Conservation (phyloP, 2,888 invertebrate species). For the Morpho achilles region DNA sequence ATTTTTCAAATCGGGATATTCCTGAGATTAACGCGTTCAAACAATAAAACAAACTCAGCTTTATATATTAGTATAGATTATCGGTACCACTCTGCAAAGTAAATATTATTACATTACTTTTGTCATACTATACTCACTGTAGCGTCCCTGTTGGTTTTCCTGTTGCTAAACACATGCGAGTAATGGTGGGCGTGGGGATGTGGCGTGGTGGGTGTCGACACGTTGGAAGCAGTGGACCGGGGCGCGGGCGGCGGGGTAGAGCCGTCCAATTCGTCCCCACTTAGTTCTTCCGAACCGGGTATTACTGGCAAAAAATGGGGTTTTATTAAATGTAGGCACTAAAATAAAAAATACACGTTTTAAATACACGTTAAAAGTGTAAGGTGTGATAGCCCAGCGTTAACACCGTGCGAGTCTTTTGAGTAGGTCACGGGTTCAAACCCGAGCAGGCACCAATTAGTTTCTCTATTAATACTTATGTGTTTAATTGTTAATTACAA, state of each 20-base stretch:
- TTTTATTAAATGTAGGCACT: neutral
- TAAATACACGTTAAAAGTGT: no score
- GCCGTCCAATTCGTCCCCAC: slow-evolving; percentile 86
- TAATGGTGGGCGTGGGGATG: slow-evolving; percentile 46
- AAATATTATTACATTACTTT: neutral
- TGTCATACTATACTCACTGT: slow-evolving; percentile 35
- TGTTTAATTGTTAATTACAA: no score
- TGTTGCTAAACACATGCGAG: slow-evolving; percentile 55
- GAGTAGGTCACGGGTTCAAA: no score
- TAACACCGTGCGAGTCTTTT: no score
- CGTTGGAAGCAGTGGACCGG: slow-evolving; percentile 1
- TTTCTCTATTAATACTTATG: no score
- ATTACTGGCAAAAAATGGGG: slow-evolving; percentile 75
- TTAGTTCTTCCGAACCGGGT: slow-evolving; percentile 89
- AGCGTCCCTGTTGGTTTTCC: slow-evolving; percentile 31
- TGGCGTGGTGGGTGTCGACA: neutral
- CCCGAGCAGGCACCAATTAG: no score
- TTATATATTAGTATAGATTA: no score
- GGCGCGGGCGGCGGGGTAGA: slow-evolving; percentile 80
- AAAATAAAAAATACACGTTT: neutral
- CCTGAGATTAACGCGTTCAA: no score
- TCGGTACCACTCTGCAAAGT: no score
- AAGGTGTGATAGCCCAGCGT: no score
- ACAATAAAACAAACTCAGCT: no score
- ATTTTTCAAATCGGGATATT: no score